phyloP scores from a whole-genome alignment of 2,888 invertebrate species.

The Drosophila suboccidentalis region DNA sequence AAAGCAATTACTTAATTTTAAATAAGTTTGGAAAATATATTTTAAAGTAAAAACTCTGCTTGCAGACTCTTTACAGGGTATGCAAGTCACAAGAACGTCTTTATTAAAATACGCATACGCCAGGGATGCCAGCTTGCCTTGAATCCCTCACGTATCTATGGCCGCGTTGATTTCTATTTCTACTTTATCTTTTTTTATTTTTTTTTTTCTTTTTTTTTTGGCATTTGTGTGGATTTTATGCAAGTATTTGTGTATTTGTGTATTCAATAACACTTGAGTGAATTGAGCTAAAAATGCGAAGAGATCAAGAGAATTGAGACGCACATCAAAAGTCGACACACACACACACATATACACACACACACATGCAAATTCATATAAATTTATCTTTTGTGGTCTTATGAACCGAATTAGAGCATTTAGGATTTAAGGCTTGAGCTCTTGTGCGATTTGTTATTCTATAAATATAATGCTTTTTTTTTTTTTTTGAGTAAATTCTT shows the following conservation, averaged over 20 bases:
- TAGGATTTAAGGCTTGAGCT: constrained; percentile 46
- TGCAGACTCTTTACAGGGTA: constrained; percentile 20
- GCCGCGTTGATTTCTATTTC: constrained; percentile 5
- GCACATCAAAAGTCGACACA: constrained; percentile 39
- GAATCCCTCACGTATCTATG: not conserved
- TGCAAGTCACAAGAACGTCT: not conserved
- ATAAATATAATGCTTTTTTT: constrained; percentile 50
- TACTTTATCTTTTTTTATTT: not conserved
- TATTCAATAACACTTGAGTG: constrained; percentile 68
- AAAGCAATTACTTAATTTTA: not conserved
- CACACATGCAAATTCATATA: constrained; percentile 36
- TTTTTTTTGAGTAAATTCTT: not conserved
- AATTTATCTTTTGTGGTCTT: constrained; percentile 71
- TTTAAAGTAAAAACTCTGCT: not conserved
- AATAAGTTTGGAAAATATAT: not conserved
- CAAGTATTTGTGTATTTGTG: constrained; percentile 42
- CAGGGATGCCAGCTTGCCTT: constrained; percentile 43
- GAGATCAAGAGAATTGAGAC: constrained; percentile 70
- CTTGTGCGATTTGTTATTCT: constrained; percentile 48
- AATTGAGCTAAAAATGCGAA: constrained; percentile 68
- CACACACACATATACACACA: not conserved
- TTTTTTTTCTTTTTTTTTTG: constrained; percentile 20
- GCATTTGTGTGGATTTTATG: constrained; percentile 25
- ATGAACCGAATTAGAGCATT: constrained; percentile 63
- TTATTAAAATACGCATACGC: constrained; percentile 57